Evolutionary conservation across 2,888 invertebrate species (phyloP), one percentile per base, ranked within the genome.

Genomic region (Meta bourneti): DNA sequence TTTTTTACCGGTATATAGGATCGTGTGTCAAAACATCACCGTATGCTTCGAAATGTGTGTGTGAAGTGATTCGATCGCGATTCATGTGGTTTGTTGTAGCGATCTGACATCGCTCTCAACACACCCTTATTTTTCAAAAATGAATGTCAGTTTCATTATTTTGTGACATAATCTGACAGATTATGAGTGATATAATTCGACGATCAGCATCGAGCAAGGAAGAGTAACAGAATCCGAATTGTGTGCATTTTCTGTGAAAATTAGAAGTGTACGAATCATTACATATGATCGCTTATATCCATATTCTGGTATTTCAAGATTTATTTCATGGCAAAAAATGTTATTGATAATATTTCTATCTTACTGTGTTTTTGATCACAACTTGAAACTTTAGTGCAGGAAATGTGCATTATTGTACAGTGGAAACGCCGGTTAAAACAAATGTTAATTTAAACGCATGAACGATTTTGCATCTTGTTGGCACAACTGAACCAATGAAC

Each of bases 71-170:
- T 20, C 70, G 70, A 70, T 70, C 34, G 49, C 81, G 70, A 48
- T 70, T 34, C 49, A 49, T 69, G 69, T 70, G 70, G 70, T n/a
- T 81, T 81, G 81, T 71, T 69, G 49, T 49, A 70, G 13, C 19
- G 70, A 81, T 16, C 19, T 70, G 34, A 34, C 34, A 34, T 77
- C 77, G 52, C 52, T 77, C 49, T 19, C 71, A 71, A 83, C 83
- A 83, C 83, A 72, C 83, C 80, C 80, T 61, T 80, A 61, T 69
- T 61, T 48, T 34, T 5, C 8, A 80, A 16, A 16, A 34, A 48
- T 13, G 80, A 34, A 72, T 72, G 69, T 69, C 16, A 16, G 11
- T 69, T 69, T 69, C 11, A 16, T 69, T 16, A 69, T 69, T 16
- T 11, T 69, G 69, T 69, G 8, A 8, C 20, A 20, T 16, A 5